These are phyloP conservation scores for Cinclus mexicanus DNA, from an alignment of 2,113 vertebrate genomes.

Conservation along the genomic window DNA sequence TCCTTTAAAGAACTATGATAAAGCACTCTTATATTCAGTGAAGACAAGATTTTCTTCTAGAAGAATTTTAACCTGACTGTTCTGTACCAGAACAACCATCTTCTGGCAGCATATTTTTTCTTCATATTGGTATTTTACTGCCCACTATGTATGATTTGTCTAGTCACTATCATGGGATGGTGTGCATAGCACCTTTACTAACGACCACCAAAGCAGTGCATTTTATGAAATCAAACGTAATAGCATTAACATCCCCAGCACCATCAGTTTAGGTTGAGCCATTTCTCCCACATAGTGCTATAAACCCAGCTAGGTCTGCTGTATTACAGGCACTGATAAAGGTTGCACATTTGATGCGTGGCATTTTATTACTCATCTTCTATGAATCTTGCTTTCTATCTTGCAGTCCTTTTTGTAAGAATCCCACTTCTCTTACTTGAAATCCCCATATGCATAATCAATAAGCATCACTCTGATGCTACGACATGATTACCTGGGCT, in stretches of 20 bases:
- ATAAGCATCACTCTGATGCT: background rate
- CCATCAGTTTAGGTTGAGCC: background rate
- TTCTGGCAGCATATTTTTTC: background rate
- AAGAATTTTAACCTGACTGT: background rate
- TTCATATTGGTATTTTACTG: background rate
- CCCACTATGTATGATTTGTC: background rate
- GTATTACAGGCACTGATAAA: background rate
- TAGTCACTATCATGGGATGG: background rate
- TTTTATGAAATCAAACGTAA: background rate
- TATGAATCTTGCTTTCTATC: background rate
- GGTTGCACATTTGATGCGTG: background rate
- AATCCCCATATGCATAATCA: background rate
- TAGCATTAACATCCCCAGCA: background rate
- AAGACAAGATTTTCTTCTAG: background rate
- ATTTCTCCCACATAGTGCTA: slow-evolving; percentile 7
- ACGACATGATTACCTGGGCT: background rate
- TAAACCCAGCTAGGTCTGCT: background rate
- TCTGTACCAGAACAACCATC: background rate
- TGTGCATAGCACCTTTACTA: background rate
- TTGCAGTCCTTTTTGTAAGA: background rate
- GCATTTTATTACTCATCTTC: slow-evolving; percentile 22
- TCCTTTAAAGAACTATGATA: slow-evolving; percentile 17
- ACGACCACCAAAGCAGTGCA: background rate
- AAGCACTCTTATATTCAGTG: background rate
- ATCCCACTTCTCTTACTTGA: background rate